phyloP scores from a whole-genome alignment of 2,797 vertebrate species.

The Tinamus major region DNA sequence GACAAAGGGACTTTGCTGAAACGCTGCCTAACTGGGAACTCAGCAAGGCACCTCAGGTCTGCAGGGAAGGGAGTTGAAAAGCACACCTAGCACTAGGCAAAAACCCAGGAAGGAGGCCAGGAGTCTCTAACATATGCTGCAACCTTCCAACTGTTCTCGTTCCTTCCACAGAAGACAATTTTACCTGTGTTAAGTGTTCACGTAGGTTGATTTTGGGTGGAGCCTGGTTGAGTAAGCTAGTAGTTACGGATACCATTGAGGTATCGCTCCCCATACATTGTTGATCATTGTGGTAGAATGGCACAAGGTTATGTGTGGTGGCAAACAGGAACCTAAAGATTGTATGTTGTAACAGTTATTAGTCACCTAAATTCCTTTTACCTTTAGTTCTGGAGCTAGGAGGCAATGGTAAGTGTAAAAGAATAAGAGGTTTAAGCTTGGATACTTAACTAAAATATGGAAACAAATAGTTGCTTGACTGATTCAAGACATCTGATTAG shows the following conservation, averaged over 20 bases:
- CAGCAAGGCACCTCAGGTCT: neutral
- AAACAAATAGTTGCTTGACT: slow-evolving; percentile 8
- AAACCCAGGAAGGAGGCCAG: neutral
- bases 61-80: neutral
- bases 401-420: neutral
- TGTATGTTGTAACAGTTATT: slow-evolving; percentile 45
- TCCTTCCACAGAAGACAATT: slow-evolving; percentile 20
- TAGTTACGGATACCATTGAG: slow-evolving; percentile 49
- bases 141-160: neutral
- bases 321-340: slow-evolving; percentile 68
- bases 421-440: neutral
- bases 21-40: neutral
- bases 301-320: slow-evolving; percentile 26
- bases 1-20: neutral
- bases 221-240: neutral
- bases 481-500: neutral
- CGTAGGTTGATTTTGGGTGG: slow-evolving; percentile 44
- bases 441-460: neutral
- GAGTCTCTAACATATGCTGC: neutral
- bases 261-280: slow-evolving; percentile 36
- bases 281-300: slow-evolving; percentile 34
- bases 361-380: slow-evolving; percentile 46
- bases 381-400: slow-evolving; percentile 22
- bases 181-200: neutral
- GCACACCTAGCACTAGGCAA: neutral